A percentile compares a stretch with the other conserved stretches of the same genome.
phyloP scores from a whole-genome alignment of 2,888 invertebrate species.

The Diadromus collaris region DNA sequence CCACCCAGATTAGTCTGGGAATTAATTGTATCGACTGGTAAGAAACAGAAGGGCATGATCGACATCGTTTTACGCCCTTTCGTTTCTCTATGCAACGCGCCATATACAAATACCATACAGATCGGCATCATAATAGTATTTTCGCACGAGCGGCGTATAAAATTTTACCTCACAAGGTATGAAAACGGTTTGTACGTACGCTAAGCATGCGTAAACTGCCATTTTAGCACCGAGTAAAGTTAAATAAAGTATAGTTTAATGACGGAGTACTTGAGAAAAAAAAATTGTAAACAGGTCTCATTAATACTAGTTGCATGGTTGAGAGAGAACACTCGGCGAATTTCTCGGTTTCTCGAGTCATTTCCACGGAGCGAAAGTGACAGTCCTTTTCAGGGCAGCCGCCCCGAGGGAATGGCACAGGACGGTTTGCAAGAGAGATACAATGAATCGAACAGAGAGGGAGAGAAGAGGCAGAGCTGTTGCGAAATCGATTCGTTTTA shows the following conservation, averaged over 20 bases:
- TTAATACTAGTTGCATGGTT: background rate
- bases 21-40: too few species aligned
- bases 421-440: conserved; percentile 1
- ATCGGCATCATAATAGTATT: background rate
- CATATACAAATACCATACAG: background rate
- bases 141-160: too few species aligned
- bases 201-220: too few species aligned
- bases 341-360: conserved; percentile 31
- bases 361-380: conserved; percentile 61
- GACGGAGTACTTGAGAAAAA: background rate
- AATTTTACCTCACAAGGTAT: too few species aligned
- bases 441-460: conserved; percentile 25
- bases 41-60: too few species aligned
- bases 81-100: background rate
- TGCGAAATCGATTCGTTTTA: conserved; percentile 41
- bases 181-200: too few species aligned
- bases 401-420: conserved; percentile 25
- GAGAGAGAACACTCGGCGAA: conserved; percentile 17
- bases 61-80: background rate
- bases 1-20: background rate
- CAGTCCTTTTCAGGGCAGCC: conserved; percentile 53
- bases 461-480: conserved; percentile 8
- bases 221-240: too few species aligned
- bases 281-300: background rate
- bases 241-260: background rate